Base-by-base conservation (phyloP, 2,797 vertebrate species). In the Ctenochaetus hawaiiensis region DNA sequence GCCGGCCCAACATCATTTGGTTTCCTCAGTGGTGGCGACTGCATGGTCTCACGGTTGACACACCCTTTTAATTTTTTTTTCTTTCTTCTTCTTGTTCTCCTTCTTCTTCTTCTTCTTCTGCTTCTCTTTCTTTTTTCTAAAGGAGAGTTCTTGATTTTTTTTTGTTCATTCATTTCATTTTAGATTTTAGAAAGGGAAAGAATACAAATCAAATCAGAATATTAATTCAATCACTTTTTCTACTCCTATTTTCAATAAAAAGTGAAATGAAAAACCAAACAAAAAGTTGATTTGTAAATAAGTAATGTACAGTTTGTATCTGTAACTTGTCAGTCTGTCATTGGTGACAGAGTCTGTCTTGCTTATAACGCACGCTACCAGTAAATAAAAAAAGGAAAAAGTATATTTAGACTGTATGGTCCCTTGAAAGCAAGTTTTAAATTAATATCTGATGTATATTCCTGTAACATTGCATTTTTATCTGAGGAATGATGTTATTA, bases 401-500 rank as follows among this genome's bases (percentile, higher is more conserved):
- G 92, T 95, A 95, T 95, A 95, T 95, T 94, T 94, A 96, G 96
- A 96, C 94, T 89, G 95, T 97, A 96, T 96, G 96, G 96, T 96
- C 95, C 93, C 93, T 95, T 95, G 93, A 94, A 95, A 96, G 94
- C 94, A 97, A 97, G 96, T 94, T 96, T 96, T 96, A 97, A 97
- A 96, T 97, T 96, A 96, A 98, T 96, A 96, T 98, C 96, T 96
- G 96, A 96, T 99, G 97, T 99, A 99, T 99, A 99, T 99, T 98
- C 97, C 97, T 99, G 97, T 99, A 99, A 98, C 96, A 99, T 97
- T 98, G 98, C 97, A 97, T 99, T 99, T 99, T 99, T 99, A 99
- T 97, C 97, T 96, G 97, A 97, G 97, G 97, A 99, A 98, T 99
- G 97, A 99, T 99, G 97, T 99, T 99, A 98, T 98, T 98, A 96